Conservation (phyloP, 2,888 invertebrate species). For the Pristionchus fissidentatus region DNA sequence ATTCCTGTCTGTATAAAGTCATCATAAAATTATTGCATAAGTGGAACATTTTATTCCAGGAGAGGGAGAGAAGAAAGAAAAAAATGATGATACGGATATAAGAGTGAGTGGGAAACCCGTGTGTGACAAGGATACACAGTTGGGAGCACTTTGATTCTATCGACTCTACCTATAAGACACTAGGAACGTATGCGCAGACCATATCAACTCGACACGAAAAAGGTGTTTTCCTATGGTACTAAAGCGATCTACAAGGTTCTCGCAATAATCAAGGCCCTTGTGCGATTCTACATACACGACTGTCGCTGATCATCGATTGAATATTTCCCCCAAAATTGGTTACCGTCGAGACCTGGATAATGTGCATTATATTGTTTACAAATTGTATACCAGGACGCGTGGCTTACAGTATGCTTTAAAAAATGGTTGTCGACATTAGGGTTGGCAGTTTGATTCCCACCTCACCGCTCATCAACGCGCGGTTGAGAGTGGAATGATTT, state of each 20-base stretch:
- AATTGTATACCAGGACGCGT: too few species aligned
- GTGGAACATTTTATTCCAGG: conserved; percentile 13
- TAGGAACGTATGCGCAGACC: too few species aligned
- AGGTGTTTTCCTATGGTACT: neutral
- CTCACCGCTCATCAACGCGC: too few species aligned
- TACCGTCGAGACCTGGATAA: too few species aligned
- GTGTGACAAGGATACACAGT: neutral
- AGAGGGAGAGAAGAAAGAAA: conserved; percentile 17
- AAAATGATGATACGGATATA: conserved; percentile 12
- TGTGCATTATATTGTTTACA: too few species aligned
- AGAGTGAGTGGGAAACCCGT: conserved; percentile 29
- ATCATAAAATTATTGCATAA: too few species aligned
- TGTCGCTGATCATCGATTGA: too few species aligned
- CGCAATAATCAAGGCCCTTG: neutral
- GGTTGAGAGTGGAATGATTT: too few species aligned
- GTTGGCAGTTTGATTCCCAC: too few species aligned
- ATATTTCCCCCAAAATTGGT: too few species aligned
- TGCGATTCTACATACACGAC: conserved; percentile 19
- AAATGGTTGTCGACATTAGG: too few species aligned
- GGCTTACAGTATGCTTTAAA: too few species aligned
- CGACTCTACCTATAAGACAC: conserved; percentile 31
- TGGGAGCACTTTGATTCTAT: neutral
- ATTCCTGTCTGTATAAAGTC: neutral
- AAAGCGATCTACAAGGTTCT: neutral
- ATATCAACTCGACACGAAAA: conserved; percentile 23